Percentiles rank a stretch among this genome's conserved stretches.
Evolutionary conservation across 2,113 vertebrate species (phyloP).

Genomic region (Sylvietta virens): DNA sequence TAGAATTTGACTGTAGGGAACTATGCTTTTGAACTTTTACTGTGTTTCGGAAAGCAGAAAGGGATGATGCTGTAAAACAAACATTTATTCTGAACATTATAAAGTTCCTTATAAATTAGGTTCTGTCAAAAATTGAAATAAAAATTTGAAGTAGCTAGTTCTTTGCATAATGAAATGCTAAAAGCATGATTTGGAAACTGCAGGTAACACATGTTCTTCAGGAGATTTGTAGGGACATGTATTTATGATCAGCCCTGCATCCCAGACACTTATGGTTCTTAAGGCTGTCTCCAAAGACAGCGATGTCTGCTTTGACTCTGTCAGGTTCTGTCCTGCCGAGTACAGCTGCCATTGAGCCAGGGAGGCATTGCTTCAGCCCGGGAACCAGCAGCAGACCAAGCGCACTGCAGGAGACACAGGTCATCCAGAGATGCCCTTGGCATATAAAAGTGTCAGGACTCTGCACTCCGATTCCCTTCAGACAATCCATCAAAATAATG

Average conservation of each 20-base stretch:
- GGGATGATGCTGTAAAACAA: background rate
- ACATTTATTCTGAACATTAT: background rate
- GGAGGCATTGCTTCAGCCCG: background rate
- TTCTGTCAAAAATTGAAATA: background rate
- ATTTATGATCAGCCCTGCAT: background rate
- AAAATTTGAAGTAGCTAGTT: background rate
- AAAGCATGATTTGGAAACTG: background rate
- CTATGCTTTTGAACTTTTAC: background rate
- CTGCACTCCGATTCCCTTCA: background rate
- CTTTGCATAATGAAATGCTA: background rate
- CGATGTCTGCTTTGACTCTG: rapidly evolving
- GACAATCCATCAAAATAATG: background rate
- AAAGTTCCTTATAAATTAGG: background rate
- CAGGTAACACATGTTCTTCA: background rate
- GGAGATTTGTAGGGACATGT: background rate
- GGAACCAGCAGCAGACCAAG: background rate
- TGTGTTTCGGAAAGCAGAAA: background rate
- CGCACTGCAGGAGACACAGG: background rate
- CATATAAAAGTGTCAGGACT: background rate
- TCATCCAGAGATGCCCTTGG: background rate
- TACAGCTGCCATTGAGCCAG: background rate
- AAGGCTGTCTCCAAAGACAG: background rate
- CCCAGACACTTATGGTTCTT: background rate
- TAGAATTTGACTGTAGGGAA: background rate
- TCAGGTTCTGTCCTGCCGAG: background rate